phyloP scores from a whole-genome alignment of 1,140 invertebrate species.

The Sitobion miscanthi region DNA sequence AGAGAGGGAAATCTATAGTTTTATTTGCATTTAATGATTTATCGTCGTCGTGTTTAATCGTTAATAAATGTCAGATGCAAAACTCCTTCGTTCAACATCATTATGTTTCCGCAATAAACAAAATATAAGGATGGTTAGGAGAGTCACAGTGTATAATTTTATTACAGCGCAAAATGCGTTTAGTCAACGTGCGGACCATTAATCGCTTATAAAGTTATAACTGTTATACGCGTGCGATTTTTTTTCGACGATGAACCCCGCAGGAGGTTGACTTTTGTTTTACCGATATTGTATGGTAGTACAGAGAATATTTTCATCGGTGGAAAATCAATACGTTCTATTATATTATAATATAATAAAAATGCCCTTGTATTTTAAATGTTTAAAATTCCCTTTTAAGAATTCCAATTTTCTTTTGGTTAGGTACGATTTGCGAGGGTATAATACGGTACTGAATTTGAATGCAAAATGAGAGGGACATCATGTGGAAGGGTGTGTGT shows the following conservation, averaged over 20 bases:
- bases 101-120: background rate
- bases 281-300: too few relatives aligned
- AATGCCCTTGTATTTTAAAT: background rate
- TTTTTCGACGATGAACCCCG: too few relatives aligned
- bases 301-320: too few relatives aligned
- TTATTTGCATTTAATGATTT: constrained; percentile 18
- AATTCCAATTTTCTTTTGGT: background rate
- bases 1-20: background rate
- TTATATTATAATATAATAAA: background rate
- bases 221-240: background rate
- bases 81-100: background rate
- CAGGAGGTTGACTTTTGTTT: background rate
- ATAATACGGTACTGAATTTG: background rate
- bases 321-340: background rate
- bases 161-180: background rate
- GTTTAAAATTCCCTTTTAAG: background rate
- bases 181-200: background rate
- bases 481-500: background rate
- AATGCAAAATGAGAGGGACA: background rate
- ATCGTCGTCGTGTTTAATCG: background rate
- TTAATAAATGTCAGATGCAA: background rate
- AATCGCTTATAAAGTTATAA: background rate
- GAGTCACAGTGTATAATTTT: background rate
- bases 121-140: background rate
- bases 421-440: background rate